These are phyloP conservation scores for Hirtodrosophila duncani DNA, from an alignment of 2,888 invertebrate species.

Conservation along the genomic window DNA sequence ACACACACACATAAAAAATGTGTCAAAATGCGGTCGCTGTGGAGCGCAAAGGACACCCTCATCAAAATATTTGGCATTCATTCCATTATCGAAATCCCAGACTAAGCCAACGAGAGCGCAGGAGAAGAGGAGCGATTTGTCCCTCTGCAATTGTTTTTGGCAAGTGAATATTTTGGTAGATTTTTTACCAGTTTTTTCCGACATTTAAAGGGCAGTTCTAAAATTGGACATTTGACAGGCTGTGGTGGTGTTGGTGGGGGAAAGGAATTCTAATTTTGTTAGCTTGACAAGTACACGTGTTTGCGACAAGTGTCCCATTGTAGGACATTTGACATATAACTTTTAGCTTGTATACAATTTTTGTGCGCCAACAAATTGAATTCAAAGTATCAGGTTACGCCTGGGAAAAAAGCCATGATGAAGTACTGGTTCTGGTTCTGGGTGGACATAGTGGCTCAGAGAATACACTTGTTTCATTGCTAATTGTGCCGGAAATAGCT, in stretches of 20 bases:
- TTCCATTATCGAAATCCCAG: constrained; percentile 72
- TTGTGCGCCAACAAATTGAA: constrained; percentile 57
- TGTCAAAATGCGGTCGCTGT: constrained; percentile 67
- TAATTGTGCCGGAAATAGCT: constrained; percentile 74
- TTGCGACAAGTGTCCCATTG: constrained; percentile 64
- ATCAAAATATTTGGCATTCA: constrained; percentile 74
- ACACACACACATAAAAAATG: constrained; percentile 33
- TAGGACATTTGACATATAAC: constrained; percentile 57
- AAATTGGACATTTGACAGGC: constrained; percentile 44
- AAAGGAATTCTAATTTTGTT: constrained; percentile 51
- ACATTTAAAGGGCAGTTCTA: constrained; percentile 41
- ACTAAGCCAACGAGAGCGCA: constrained; percentile 47
- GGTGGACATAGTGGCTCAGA: neutral
- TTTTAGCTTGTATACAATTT: no score
- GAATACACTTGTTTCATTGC: constrained; percentile 10
- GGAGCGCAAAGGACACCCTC: constrained; percentile 51
- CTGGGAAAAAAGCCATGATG: constrained; percentile 59
- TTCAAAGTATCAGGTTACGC: constrained; percentile 76
- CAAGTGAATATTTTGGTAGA: constrained; percentile 22
- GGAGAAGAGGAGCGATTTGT: constrained; percentile 12
- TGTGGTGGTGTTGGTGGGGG: constrained; percentile 1
- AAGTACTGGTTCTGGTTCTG: constrained; percentile 12
- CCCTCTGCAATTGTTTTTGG: constrained; percentile 4
- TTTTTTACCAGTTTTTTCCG: constrained; percentile 25
- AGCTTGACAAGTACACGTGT: constrained; percentile 74